A percentile compares a stretch with the other conserved stretches of the same genome.
These are phyloP conservation scores for Brachylomia viminalis DNA, from an alignment of 2,888 invertebrate species.

Conservation along the genomic window DNA sequence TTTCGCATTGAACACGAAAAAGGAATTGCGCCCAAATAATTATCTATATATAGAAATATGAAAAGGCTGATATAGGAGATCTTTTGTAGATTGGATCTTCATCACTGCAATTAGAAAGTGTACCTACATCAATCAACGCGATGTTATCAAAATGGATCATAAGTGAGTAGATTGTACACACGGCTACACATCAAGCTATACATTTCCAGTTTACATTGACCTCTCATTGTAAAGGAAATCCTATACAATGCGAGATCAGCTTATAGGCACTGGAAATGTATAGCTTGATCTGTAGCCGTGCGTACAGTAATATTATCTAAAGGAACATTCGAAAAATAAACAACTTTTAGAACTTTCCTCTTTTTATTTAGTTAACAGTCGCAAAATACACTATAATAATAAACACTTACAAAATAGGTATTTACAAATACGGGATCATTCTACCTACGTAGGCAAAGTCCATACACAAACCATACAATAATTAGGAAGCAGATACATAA, in stretches of 20 bases:
- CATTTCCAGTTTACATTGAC: too few relatives aligned
- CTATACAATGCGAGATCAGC: too few relatives aligned
- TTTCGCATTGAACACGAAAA: neutral
- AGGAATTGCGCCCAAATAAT: neutral
- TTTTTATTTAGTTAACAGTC: constrained; percentile 89
- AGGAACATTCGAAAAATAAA: constrained; percentile 65
- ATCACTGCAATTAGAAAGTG: neutral
- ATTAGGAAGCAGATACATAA: constrained; percentile 84
- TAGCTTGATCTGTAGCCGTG: too few relatives aligned
- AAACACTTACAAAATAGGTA: constrained; percentile 88
- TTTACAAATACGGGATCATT: constrained; percentile 87
- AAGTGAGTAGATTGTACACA: too few relatives aligned
- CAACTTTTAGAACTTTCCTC: constrained; percentile 77
- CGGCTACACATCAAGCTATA: too few relatives aligned
- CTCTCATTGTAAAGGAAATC: too few relatives aligned
- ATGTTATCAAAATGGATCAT: neutral
- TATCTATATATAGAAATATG: neutral
- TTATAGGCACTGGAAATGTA: too few relatives aligned
- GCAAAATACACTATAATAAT: constrained; percentile 86
- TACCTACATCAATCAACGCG: neutral
- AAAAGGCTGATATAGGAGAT: neutral
- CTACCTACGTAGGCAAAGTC: constrained; percentile 89
- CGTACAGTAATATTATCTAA: neutral
- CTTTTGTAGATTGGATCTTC: neutral
- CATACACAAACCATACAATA: constrained; percentile 88